These are phyloP conservation scores for Empidonax alnorum DNA, from an alignment of 2,113 vertebrate species.

Conservation along the genomic window DNA sequence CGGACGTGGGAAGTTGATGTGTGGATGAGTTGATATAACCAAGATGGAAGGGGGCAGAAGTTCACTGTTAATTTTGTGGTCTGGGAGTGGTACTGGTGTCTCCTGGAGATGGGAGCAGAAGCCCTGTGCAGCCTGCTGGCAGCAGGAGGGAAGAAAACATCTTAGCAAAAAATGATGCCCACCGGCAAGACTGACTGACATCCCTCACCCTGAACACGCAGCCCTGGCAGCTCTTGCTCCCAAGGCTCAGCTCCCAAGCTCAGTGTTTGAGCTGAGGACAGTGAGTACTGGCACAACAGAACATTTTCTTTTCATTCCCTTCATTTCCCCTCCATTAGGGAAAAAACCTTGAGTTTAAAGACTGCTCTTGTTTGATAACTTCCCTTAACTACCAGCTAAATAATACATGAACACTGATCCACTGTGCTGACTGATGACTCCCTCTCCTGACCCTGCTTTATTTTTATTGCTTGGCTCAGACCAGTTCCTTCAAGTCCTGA, in stretches of 20 bases:
- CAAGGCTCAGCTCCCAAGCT: background rate
- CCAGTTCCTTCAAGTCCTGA: conserved; percentile 72
- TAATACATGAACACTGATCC: conserved; percentile 54
- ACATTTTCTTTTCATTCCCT: background rate
- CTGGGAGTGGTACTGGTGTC: background rate
- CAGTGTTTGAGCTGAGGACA: background rate
- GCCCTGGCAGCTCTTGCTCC: background rate
- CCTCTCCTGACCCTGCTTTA: conserved; percentile 58
- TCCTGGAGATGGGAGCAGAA: background rate
- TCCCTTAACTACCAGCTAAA: conserved; percentile 57
- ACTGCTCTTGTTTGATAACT: conserved; percentile 18
- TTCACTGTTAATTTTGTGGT: background rate
- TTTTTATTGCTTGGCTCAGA: conserved; percentile 66
- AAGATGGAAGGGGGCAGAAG: background rate
- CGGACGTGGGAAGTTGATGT: background rate
- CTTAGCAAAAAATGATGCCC: background rate
- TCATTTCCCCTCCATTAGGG: background rate
- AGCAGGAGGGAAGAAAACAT: background rate
- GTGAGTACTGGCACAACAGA: rapidly evolving
- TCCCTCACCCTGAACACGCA: rapidly evolving
- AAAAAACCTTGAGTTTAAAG: conserved; percentile 11
- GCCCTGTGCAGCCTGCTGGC: background rate
- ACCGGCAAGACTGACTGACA: too few relatives aligned
- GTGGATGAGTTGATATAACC: background rate
- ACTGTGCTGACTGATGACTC: conserved; percentile 43